Evolutionary conservation across 2,888 invertebrate species (phyloP).

Genomic region (Athalia circularis): DNA sequence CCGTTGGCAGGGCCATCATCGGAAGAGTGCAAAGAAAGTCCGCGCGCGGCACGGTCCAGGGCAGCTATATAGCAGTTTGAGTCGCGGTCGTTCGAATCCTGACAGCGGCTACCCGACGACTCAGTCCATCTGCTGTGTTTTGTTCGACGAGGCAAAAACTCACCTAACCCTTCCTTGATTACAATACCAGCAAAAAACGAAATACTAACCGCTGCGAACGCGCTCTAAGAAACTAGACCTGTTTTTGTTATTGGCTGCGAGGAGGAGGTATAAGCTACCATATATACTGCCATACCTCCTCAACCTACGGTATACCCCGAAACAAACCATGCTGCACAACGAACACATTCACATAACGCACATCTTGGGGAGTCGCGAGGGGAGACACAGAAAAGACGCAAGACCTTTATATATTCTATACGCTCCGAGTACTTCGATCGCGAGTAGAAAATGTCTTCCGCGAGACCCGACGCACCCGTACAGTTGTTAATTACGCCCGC

Average conservation of each 20-base stretch:
- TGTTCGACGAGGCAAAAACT: constrained; percentile 71
- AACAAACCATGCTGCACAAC: constrained; percentile 20
- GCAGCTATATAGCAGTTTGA: background rate
- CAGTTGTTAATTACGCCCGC: constrained; percentile 3
- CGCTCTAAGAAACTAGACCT: constrained; percentile 73
- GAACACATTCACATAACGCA: background rate
- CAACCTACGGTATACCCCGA: constrained; percentile 23
- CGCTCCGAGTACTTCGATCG: too few relatives aligned
- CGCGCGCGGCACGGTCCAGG: constrained; percentile 24
- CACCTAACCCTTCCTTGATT: constrained; percentile 75
- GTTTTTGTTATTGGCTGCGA: constrained; percentile 65
- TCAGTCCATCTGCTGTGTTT: constrained; percentile 73
- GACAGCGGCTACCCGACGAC: constrained; percentile 61
- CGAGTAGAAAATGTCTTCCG: too few relatives aligned
- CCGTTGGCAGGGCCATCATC: background rate
- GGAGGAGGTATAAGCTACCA: background rate
- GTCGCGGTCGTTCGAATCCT: constrained; percentile 34
- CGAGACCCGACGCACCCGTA: background rate
- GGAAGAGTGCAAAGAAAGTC: background rate
- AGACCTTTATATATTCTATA: constrained; percentile 6
- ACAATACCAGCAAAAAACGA: constrained; percentile 74
- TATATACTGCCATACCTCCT: too few relatives aligned
- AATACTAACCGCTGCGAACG: constrained; percentile 73
- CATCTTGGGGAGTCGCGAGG: background rate
- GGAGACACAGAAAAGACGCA: constrained; percentile 28